Base-by-base conservation (phyloP, 2,888 invertebrate genomes). In the Chloromyia formosa region DNA sequence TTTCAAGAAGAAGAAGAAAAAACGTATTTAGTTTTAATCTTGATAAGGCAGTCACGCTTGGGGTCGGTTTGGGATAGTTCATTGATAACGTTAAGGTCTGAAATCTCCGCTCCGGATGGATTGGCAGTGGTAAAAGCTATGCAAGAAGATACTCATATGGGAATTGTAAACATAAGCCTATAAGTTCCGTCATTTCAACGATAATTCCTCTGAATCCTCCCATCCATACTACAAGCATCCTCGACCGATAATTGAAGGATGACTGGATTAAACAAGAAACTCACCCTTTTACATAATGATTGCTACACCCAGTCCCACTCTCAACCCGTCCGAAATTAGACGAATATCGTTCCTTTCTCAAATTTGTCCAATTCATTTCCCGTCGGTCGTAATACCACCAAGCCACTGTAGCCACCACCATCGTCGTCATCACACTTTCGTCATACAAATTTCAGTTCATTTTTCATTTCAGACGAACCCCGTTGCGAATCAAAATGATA, bases 361-460 rank as follows among this genome's bases (percentile, higher is more conserved):
- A 79, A 79, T 79, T 78, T 79, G 79, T 79, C 79, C 78, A 78
- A 78, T 76, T 72, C 78, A 78, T 76, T 78, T 79, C 79, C 79
- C 78, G 7, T 35, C 27, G 27, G 75, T 75, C 73, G 73, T 75
- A 75, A 75, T 77, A 74, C 75, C 73, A 73, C 60, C 72, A 77
- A 74, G 72, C 73, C 74, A 75, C 64, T 9, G 22, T 20, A 35
- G 27, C 7, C 27, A 35, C 7, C 27, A 2, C 7, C 27, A 7
- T 35, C 7, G 27, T 35, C 27, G 27, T 35, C 27, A 7, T 35
- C 27, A 35, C 72, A 75, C 73, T 61, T 73, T 53, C 75, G 45
- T 42, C 74, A 76, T 76, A 75, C 75, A 77, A 78, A 77, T 77
- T 78, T 78, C 78, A 79, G 79, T 79, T 79, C 78, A 79, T 79